Evolutionary conservation across 2,888 invertebrate genomes (phyloP).

Genomic region (Gortyna flavago): DNA sequence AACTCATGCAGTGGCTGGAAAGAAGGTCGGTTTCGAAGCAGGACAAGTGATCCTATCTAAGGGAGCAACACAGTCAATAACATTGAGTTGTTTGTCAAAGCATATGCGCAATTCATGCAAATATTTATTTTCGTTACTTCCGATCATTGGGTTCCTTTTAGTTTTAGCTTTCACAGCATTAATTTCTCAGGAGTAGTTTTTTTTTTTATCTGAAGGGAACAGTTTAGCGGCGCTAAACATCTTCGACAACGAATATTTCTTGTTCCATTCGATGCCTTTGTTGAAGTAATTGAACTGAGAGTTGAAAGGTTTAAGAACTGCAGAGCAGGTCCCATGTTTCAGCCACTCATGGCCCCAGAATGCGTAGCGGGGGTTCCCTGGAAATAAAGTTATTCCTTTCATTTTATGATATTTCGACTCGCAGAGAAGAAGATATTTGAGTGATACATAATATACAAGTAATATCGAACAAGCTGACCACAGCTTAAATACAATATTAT

Average conservation of each 20-base stretch:
- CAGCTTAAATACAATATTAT: no score
- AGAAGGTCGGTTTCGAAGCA: constrained; percentile 2
- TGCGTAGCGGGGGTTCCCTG: constrained; percentile 82
- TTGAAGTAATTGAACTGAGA: constrained; percentile 92
- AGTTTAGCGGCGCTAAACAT: constrained; percentile 90
- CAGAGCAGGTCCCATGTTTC: constrained; percentile 95
- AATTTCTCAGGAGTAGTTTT: constrained; percentile 42
- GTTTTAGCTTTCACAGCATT: constrained; percentile 81
- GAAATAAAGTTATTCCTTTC: background rate
- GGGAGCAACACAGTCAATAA: constrained; percentile 91
- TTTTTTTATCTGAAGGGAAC: constrained; percentile 72
- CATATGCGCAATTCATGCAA: constrained; percentile 93
- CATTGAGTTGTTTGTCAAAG: constrained; percentile 88
- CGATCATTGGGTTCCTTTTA: constrained; percentile 79
- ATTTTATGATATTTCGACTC: background rate
- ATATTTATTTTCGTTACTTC: constrained; percentile 90
- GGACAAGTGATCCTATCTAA: background rate
- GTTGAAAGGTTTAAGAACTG: constrained; percentile 86
- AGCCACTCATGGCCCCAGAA: constrained; percentile 95
- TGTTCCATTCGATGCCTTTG: constrained; percentile 90
- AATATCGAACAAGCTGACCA: no score
- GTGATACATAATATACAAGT: background rate
- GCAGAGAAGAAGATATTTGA: background rate
- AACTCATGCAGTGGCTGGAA: constrained; percentile 6
- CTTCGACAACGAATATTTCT: constrained; percentile 90